phyloP scores from a whole-genome alignment of 2,888 invertebrate species.

The Uloborus plumipes region DNA sequence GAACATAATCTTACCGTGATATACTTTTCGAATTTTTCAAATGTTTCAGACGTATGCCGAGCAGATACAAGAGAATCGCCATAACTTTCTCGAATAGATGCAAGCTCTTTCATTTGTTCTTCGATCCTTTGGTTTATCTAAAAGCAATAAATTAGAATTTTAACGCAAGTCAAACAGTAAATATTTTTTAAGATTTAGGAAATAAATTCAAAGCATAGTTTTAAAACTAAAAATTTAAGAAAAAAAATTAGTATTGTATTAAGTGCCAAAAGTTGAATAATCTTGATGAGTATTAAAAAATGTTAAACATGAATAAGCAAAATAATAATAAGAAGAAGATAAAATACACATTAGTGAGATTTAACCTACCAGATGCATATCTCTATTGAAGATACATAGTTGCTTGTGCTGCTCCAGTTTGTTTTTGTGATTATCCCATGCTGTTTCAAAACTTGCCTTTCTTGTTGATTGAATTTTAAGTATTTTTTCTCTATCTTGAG shows the following conservation, averaged over 20 bases:
- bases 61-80: conserved; percentile 81
- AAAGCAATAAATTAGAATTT: conserved; percentile 8
- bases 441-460: conserved; percentile 78
- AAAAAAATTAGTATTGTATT: too few species aligned
- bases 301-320: not conserved
- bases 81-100: conserved; percentile 78
- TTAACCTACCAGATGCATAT: conserved; percentile 74
- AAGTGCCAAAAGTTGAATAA: too few species aligned
- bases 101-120: conserved; percentile 78
- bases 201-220: too few species aligned
- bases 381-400: conserved; percentile 79
- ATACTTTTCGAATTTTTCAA: conserved; percentile 83
- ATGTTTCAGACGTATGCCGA: conserved; percentile 80
- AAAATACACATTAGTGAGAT: not conserved
- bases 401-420: conserved; percentile 78
- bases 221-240: too few species aligned
- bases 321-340: not conserved
- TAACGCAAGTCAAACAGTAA: too few species aligned
- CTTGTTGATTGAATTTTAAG: conserved; percentile 77
- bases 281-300: too few species aligned
- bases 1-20: conserved; percentile 76
- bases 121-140: conserved; percentile 81
- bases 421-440: conserved; percentile 77
- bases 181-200: too few species aligned
- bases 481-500: conserved; percentile 80